Percentiles rank a stretch among this genome's conserved stretches.
phyloP scores from a whole-genome alignment of 2,113 vertebrate species.

The Tachuris rubrigastra region DNA sequence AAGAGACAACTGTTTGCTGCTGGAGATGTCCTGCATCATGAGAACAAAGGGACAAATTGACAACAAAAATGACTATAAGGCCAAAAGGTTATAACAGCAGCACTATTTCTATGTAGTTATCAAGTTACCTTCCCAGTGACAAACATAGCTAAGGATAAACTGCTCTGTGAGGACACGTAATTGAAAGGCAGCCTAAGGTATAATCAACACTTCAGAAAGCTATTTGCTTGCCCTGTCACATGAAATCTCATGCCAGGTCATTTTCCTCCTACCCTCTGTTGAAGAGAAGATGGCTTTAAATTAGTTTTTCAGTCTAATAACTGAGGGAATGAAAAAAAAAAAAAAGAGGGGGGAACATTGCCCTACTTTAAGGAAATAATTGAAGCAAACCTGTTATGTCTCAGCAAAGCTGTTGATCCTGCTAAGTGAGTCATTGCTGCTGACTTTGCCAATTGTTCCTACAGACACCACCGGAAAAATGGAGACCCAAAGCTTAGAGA shows the following conservation, averaged over 20 bases:
- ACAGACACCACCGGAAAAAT: slow-evolving; percentile 12
- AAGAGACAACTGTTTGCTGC: slow-evolving; percentile 74
- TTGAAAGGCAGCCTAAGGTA: slow-evolving; percentile 35
- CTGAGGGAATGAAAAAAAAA: background rate
- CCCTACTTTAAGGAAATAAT: slow-evolving; percentile 44
- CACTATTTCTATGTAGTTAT: background rate
- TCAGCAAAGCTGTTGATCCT: slow-evolving; percentile 41
- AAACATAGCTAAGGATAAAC: slow-evolving; percentile 27
- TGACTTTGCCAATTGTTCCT: slow-evolving; percentile 47
- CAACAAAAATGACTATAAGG: slow-evolving; percentile 64
- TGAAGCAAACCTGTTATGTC: slow-evolving; percentile 44
- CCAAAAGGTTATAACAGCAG: slow-evolving; percentile 70
- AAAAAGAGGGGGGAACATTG: background rate
- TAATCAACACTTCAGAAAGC: slow-evolving; percentile 2
- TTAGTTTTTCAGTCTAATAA: slow-evolving; percentile 39
- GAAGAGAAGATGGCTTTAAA: slow-evolving; percentile 28
- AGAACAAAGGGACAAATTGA: slow-evolving; percentile 65
- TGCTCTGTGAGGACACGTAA: background rate
- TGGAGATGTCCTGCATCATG: slow-evolving; percentile 72
- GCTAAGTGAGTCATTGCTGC: slow-evolving; percentile 46
- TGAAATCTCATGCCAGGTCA: background rate
- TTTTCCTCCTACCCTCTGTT: background rate
- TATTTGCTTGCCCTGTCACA: background rate
- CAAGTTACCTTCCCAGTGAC: background rate
- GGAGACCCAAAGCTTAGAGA: slow-evolving; percentile 5